Evolutionary conservation across 2,113 vertebrate genomes (phyloP).

Genomic region (Pelodiscus sinensis): DNA sequence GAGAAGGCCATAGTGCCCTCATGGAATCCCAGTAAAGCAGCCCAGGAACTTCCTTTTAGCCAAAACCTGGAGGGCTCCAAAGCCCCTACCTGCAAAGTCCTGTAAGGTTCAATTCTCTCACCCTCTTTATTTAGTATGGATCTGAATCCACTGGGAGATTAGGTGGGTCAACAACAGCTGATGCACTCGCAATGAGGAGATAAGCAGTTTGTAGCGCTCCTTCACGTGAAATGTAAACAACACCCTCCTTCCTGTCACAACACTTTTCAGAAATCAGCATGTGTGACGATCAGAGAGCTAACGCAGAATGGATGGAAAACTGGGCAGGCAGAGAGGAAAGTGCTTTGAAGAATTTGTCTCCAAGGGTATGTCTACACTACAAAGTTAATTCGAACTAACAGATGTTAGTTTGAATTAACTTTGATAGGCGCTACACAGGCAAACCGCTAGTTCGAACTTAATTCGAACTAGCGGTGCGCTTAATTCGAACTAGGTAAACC

Average conservation of each 20-base stretch:
- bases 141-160: background rate
- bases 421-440: too few species aligned
- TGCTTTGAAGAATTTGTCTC: background rate
- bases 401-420: too few species aligned
- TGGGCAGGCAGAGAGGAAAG: background rate
- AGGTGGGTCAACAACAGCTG: background rate
- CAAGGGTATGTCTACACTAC: too few species aligned
- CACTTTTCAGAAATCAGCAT: background rate
- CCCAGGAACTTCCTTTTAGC: background rate
- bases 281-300: background rate
- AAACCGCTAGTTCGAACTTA: too few species aligned
- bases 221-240: background rate
- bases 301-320: background rate
- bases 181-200: fast-evolving
- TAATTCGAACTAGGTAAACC: too few species aligned
- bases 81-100: background rate
- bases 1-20: background rate
- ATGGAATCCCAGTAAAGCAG: background rate
- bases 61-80: background rate
- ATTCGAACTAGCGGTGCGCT: too few species aligned
- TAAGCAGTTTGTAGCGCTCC: background rate
- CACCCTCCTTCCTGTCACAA: background rate
- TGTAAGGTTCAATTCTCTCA: background rate
- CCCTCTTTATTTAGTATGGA: background rate
- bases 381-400: too few species aligned